Base-by-base conservation (phyloP, 2,888 invertebrate species). In the Drepana falcataria region DNA sequence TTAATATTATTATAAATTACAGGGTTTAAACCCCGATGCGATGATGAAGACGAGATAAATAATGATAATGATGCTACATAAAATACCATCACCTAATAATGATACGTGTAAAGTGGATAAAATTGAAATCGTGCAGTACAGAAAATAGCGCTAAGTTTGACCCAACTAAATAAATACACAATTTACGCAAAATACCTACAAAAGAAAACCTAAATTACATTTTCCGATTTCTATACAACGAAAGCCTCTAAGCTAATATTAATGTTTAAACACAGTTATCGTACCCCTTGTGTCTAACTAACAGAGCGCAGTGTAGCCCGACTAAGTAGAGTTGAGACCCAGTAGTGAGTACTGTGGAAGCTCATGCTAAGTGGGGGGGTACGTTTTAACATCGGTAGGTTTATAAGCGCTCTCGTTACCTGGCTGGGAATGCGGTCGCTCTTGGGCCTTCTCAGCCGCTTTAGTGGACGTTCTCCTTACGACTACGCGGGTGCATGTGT, bases 391-490 rank as follows among this genome's bases (percentile, higher is more conserved):
- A 81, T 70, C 75, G 79, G 80, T 79, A 75, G 72, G 69, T 76
- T 77, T 77, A 81, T 76, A 87, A 87, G 88, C 89, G 85, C 87
- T 87, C 85, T 76, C 66, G 75, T 89, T 91, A 91, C 91, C 91
- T 91, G 91, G 91, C 88, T 91, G 91, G 81, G 91, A 91, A 83
- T 91, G 91, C 71, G 91, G 91, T 83, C 91, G 87, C 73, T 91
- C 91, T 90, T 91, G 91, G 83, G 89, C 85, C 88, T 91, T 91
- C 83, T 91, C 91, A 81, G 91, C 87, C 85, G 89, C 88, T 89
- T 92, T 92, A 84, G 91, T 92, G 85, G 91, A 92, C 71, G 91
- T 91, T 90, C 91, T 91, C 88, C 91, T 86, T 86, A 92, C 91
- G 86, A 92, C 91, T 91, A 90, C 85, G 85, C 87, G 91, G 73